Conservation (phyloP, 2,797 vertebrate genomes). For the Selene dorsalis region DNA sequence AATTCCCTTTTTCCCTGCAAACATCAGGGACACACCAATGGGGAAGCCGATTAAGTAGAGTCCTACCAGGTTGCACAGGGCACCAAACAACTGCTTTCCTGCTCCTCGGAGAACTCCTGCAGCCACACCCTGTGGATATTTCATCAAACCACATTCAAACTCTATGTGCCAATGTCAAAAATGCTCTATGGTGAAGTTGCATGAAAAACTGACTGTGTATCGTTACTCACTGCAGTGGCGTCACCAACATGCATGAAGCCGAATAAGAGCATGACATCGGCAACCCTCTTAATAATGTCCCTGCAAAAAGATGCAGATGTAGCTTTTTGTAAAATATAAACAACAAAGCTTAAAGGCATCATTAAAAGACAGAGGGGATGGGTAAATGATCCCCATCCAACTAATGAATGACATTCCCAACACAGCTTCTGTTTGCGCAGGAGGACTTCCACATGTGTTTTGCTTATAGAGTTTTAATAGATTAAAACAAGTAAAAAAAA, state of each 20-base stretch:
- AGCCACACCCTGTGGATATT: constrained; percentile 79
- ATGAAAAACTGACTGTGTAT: neutral
- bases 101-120: constrained; percentile 87
- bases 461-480: no score
- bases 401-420: neutral
- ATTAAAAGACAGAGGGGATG: neutral
- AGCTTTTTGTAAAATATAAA: neutral
- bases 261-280: constrained; percentile 83
- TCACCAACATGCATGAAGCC: constrained; percentile 85
- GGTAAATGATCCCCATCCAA: neutral
- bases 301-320: constrained; percentile 64
- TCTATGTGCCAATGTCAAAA: neutral
- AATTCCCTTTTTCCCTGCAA: constrained; percentile 85
- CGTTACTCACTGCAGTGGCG: constrained; percentile 82
- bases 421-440: neutral
- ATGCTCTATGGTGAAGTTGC: neutral
- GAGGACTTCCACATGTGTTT: no score
- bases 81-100: constrained; percentile 88
- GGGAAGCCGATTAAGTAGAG: constrained; percentile 89
- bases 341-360: neutral
- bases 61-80: constrained; percentile 84
- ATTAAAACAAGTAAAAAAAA: no score
- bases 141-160: neutral
- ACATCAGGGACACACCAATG: constrained; percentile 88
- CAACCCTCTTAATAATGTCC: constrained; percentile 82